phyloP scores from a whole-genome alignment of 2,113 vertebrate species.

The Aix galericulata region DNA sequence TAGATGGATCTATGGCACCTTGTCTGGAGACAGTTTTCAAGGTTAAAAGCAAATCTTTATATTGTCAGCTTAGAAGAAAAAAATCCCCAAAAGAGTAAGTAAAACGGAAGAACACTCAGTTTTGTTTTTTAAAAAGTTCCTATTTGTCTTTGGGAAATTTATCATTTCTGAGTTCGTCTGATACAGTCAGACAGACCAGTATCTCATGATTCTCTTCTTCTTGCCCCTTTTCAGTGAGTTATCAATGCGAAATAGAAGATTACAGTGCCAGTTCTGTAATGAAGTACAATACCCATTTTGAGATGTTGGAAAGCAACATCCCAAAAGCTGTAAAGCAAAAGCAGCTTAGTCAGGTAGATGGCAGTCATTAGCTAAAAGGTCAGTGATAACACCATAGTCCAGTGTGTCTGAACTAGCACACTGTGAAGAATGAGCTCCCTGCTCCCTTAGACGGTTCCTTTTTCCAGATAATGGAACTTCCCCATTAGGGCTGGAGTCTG shows the following conservation, averaged over 20 bases:
- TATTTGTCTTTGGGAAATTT: neutral
- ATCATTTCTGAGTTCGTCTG: neutral
- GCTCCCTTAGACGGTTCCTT: constrained; percentile 27
- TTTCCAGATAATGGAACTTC: neutral
- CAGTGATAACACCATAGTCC: neutral
- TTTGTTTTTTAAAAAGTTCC: neutral
- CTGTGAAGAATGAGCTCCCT: constrained; percentile 68
- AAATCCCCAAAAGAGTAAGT: neutral
- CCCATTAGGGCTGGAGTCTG: neutral
- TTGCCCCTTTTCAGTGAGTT: neutral
- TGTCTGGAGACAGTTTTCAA: neutral
- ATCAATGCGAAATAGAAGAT: neutral
- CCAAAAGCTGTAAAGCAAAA: constrained; percentile 23
- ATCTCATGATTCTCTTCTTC: neutral
- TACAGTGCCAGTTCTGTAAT: neutral
- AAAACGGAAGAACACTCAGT: neutral
- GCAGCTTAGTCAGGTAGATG: constrained; percentile 11
- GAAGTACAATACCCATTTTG: neutral
- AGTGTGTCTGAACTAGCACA: neutral
- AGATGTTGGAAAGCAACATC: neutral
- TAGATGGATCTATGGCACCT: neutral
- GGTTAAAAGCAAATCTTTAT: neutral
- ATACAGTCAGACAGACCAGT: neutral
- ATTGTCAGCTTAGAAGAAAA: neutral
- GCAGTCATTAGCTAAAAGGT: neutral